Evolutionary conservation across 2,888 invertebrate species (phyloP), one percentile per base, ranked within the genome.

Genomic region (Lasius fuliginosus): DNA sequence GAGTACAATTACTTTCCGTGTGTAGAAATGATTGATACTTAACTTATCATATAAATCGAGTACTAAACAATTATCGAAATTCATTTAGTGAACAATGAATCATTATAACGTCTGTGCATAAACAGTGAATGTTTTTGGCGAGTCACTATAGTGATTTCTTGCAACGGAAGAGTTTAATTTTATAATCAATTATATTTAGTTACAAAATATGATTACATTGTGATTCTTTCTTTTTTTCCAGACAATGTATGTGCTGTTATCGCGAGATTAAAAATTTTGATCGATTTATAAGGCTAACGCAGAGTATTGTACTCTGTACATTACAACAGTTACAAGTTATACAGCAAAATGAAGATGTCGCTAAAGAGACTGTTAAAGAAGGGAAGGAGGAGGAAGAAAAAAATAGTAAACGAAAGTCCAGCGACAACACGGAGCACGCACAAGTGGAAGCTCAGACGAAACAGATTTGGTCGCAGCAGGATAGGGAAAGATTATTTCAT

Each of bases 231-330:
- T 75, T 36, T 5, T 46, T 85, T 79, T 85, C 62, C 95, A 98
- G 98, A 94, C 99, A 99, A 96, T 99, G 99, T 94, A 98, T 98
- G 97, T 99, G 99, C 95, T 98, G 98, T 95, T 99, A 98, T 95
- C 97, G 98, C 91, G 99, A 99, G 95, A 97, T 97, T 83, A 98
- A 98, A 95, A 99, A 99, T 95, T 98, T 98, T 95, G 99, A 99
- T 94, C 96, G 98, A 90, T 98, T 99, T 95, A 98, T 98, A 95
- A 96, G 98, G 93, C 96, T 99, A 91, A 97, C 98, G 58, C 98
- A 99, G 95, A 98, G 98, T 88, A 97, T 99, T 91, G 96, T 99
- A 85, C 97, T 97, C 92, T 96, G 98, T 90, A 97, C 98, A 71
- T 97, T 99, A 84, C 97, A 97, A 94, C 97, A 98, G 94, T 96